Conservation (phyloP, 2,888 invertebrate genomes). For the Drosophila yooni region DNA sequence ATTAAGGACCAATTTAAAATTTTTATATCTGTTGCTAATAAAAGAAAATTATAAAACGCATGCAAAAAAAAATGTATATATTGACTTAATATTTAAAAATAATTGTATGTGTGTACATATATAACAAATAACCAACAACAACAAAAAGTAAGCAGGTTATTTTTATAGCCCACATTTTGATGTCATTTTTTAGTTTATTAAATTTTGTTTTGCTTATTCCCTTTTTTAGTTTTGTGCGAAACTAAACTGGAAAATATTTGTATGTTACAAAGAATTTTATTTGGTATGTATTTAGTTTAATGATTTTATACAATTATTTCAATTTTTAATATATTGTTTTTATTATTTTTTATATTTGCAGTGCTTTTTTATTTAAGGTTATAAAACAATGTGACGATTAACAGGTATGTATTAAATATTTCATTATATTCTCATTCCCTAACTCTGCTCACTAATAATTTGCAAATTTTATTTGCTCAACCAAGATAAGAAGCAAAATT, state of each 20-base stretch:
- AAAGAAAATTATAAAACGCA: conserved; percentile 35
- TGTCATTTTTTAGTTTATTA: conserved; percentile 8
- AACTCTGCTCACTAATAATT: background rate
- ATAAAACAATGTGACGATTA: background rate
- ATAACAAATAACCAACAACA: background rate
- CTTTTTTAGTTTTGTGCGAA: conserved; percentile 1
- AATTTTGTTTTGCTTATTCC: conserved; percentile 4
- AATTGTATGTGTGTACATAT: background rate
- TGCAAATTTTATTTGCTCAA: conserved; percentile 6
- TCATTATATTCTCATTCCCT: background rate
- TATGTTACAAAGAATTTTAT: background rate
- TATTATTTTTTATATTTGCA: conserved; percentile 25
- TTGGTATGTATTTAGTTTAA: conserved; percentile 14
- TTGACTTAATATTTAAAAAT: background rate
- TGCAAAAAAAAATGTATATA: conserved; percentile 21
- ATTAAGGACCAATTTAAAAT: conserved; percentile 48
- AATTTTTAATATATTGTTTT: background rate
- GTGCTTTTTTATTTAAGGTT: conserved; percentile 9
- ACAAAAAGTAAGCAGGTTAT: background rate
- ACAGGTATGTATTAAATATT: conserved; percentile 45
- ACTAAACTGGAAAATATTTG: background rate
- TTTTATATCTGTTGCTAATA: conserved; percentile 71
- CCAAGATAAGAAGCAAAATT: conserved; percentile 5
- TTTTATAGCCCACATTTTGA: background rate
- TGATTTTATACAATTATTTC: background rate